A percentile compares a stretch with the other conserved stretches of the same genome.
These are phyloP conservation scores for Rhynchotus rufescens DNA, from an alignment of 2,797 vertebrate genomes.

Conservation along the genomic window DNA sequence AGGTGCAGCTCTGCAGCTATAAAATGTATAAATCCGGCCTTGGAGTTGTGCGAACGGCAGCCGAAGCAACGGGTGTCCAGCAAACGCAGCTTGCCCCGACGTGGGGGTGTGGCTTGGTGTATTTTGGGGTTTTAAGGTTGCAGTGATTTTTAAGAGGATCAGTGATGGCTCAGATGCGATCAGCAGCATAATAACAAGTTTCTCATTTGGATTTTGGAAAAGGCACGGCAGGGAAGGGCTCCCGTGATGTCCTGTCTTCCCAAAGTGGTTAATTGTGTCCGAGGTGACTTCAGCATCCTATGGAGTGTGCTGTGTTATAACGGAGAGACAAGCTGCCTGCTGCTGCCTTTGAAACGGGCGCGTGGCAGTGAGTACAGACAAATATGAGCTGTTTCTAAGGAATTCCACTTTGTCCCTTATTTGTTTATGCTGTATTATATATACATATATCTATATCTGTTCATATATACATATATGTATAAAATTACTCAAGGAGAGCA, in stretches of 20 bases:
- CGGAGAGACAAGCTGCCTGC: neutral
- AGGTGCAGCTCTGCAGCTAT: neutral
- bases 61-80: neutral
- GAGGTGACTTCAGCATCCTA: neutral
- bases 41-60: neutral
- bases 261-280: neutral
- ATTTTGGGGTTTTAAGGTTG: neutral
- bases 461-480: slow-evolving; percentile 74
- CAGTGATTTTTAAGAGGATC: neutral
- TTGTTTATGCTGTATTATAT: slow-evolving; percentile 74
- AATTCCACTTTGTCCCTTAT: slow-evolving; percentile 24
- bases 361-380: neutral
- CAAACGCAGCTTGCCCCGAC: rapidly evolving
- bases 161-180: neutral
- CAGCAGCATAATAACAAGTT: neutral
- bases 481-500: slow-evolving; percentile 61
- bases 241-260: neutral
- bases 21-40: neutral
- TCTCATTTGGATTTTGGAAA: neutral
- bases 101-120: neutral
- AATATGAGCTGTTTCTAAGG: neutral
- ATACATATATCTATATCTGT: slow-evolving; percentile 73
- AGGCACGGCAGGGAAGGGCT: neutral
- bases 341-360: neutral
- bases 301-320: neutral